A percentile compares a stretch with the other conserved stretches of the same genome.
phyloP scores from a whole-genome alignment of 1,140 invertebrate genomes.

The Telenomus remus region DNA sequence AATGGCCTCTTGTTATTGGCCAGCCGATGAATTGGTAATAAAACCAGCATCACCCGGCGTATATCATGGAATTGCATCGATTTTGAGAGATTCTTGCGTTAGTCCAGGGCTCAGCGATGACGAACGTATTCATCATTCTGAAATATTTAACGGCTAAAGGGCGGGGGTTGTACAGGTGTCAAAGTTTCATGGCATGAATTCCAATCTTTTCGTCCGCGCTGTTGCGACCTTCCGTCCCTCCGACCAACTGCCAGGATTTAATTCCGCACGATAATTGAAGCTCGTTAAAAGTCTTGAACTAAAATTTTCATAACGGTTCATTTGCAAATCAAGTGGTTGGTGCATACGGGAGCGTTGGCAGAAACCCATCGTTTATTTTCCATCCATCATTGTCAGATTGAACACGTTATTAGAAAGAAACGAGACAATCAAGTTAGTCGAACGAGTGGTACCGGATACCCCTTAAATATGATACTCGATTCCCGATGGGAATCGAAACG shows the following conservation, averaged over 20 bases:
- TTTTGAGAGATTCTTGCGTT: conserved; percentile 52
- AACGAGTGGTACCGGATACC: conserved; percentile 7
- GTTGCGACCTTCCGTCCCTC: conserved; percentile 19
- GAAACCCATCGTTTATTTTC: conserved; percentile 26
- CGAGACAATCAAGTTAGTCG: conserved; percentile 29
- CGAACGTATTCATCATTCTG: conserved; percentile 59
- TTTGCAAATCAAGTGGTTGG: conserved; percentile 16
- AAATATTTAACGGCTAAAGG: conserved; percentile 59
- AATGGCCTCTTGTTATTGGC: conserved; percentile 58
- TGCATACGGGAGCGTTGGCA: conserved; percentile 27
- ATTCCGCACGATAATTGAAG: conserved; percentile 47
- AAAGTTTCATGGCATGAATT: conserved; percentile 56
- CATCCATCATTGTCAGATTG: conserved; percentile 37
- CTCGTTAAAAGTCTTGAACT: conserved; percentile 36
- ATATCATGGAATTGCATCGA: conserved; percentile 63
- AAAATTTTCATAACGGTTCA: conserved; percentile 41
- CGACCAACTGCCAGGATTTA: conserved; percentile 23
- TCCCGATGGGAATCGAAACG: too few relatives aligned
- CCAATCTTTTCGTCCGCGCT: conserved; percentile 41
- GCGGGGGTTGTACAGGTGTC: conserved; percentile 44
- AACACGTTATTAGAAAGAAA: conserved; percentile 28
- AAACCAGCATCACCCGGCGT: conserved; percentile 55
- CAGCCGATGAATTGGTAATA: conserved; percentile 63
- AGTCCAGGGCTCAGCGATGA: conserved; percentile 42
- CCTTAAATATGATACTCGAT: conserved; percentile 2